Percentiles rank a stretch among this genome's conserved stretches.
These are phyloP conservation scores for Drosophila bipectinata DNA, from an alignment of 1,140 invertebrate genomes.

Conservation along the genomic window DNA sequence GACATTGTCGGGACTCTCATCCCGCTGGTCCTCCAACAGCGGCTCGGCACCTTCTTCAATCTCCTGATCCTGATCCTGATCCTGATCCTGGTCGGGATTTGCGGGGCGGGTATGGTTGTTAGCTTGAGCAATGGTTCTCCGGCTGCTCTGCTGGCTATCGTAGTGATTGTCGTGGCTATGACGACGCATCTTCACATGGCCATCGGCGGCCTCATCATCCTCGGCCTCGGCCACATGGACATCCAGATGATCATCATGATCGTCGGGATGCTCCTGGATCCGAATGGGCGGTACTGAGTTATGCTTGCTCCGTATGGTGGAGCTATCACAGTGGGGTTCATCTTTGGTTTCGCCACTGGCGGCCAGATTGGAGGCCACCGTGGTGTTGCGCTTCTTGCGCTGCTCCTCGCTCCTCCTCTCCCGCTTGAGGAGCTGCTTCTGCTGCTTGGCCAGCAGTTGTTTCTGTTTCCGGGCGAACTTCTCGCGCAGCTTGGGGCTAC, in stretches of 20 bases:
- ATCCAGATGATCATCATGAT: constrained; percentile 6
- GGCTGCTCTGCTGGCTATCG: constrained; percentile 22
- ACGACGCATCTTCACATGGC: constrained; percentile 52
- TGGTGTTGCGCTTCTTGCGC: constrained; percentile 75
- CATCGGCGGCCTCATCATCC: constrained; percentile 1
- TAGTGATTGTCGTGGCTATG: constrained; percentile 73
- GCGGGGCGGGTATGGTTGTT: constrained; percentile 43
- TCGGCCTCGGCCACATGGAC: constrained; percentile 32
- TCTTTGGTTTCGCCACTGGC: constrained; percentile 72
- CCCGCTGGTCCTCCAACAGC: neutral
- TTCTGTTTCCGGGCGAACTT: constrained; percentile 80
- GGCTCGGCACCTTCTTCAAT: constrained; percentile 63
- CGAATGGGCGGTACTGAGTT: constrained; percentile 28
- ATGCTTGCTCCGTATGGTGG: constrained; percentile 34
- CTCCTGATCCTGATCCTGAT: constrained; percentile 25
- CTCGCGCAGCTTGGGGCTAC: constrained; percentile 80
- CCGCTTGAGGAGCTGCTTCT: constrained; percentile 61
- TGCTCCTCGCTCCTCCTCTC: constrained; percentile 72
- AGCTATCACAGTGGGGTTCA: constrained; percentile 51
- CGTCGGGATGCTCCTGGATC: neutral
- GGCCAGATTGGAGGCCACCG: constrained; percentile 70
- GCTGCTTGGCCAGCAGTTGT: constrained; percentile 66
- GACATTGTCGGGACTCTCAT: constrained; percentile 46
- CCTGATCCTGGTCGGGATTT: constrained; percentile 6
- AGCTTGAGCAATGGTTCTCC: constrained; percentile 4